Evolutionary conservation across 2,888 invertebrate genomes (phyloP), one percentile per base, ranked within the genome.

Genomic region (Xiphydria camelus): DNA sequence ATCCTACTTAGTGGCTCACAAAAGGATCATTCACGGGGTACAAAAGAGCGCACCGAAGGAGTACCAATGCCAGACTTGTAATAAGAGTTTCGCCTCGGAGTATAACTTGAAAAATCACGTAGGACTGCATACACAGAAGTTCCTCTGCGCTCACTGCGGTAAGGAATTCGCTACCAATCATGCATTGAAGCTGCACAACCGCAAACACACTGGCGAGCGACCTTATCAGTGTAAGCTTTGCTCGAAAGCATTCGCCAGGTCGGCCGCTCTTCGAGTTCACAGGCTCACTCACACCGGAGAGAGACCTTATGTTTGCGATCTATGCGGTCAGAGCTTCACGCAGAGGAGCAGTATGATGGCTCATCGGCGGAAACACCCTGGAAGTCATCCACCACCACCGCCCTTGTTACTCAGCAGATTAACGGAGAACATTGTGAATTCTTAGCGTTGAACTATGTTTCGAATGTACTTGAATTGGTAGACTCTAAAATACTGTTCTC

Each of bases 51-150:
- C 33, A 14, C 33, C 33, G 12, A 33, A 33, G 33, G 33, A 33
- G 10, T 33, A 33, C 9, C 33, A 33, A 17, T 33, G 33, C 2
- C 15, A 33, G 33, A 43, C 20, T 46, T 53, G 52, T 31, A 42
- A 50, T 23, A 53, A 53, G 23, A 53, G 47, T 3, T 53, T 53
- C 22, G 52, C 52, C n/a, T 45, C 52, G 4, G 41, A 53, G 14
- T 50, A 53, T 12, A 47, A 50, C 19, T 32, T 53, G 2, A 40
- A 42, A 15, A 53, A 50, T 45, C 59, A 59, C 44, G 32, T 51
- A 2, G 46, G 49, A 17, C 40, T 57, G 1, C 59, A 59, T 22
- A 51, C 59, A 1, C 55, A 59, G 23, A 59, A 57, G 25, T 59
- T 59, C 21, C 43, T 59, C 21, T 59, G 59, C 37, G 55, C 57